Conservation (phyloP, 2,888 invertebrate species). For the Seira ritae region DNA sequence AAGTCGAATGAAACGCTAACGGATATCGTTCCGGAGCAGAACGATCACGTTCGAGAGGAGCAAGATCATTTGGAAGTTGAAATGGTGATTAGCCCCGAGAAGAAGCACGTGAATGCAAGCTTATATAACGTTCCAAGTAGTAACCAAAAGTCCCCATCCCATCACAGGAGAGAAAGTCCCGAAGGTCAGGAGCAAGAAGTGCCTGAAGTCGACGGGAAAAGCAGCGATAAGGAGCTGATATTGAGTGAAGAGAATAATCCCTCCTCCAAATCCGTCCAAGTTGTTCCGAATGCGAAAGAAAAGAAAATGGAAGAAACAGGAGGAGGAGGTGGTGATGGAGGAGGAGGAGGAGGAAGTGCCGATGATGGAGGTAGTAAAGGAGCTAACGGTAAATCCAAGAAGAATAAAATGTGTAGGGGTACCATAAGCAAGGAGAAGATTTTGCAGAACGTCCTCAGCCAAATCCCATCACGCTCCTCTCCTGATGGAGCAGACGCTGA, state of each 20-base stretch:
- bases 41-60: slow-evolving; percentile 1
- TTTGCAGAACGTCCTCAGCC: slow-evolving; percentile 63
- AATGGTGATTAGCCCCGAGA: slow-evolving; percentile 54
- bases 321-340: slow-evolving; percentile 47
- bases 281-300: slow-evolving; percentile 54
- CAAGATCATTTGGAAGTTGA: slow-evolving; percentile 47
- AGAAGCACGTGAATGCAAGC: slow-evolving; percentile 20
- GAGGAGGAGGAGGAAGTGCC: slow-evolving; percentile 23
- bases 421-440: slow-evolving; percentile 66
- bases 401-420: slow-evolving; percentile 33
- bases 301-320: slow-evolving; percentile 58
- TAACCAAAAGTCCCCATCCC: slow-evolving; percentile 33
- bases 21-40: slow-evolving; percentile 47
- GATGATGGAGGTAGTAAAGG: not conserved
- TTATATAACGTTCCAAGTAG: slow-evolving; percentile 33
- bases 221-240: not conserved
- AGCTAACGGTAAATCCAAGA: slow-evolving; percentile 33
- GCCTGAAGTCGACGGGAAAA: slow-evolving; percentile 42
- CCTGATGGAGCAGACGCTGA: slow-evolving; percentile 69
- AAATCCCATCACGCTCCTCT: slow-evolving; percentile 62
- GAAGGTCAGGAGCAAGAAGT: slow-evolving; percentile 70
- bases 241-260: not conserved
- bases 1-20: slow-evolving; percentile 66
- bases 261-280: not conserved
- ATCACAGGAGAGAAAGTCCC: slow-evolving; percentile 66